Evolutionary conservation across 1,140 invertebrate species (phyloP), one percentile per base, ranked within the genome.

Genomic region (Drosophila kepulauana): DNA sequence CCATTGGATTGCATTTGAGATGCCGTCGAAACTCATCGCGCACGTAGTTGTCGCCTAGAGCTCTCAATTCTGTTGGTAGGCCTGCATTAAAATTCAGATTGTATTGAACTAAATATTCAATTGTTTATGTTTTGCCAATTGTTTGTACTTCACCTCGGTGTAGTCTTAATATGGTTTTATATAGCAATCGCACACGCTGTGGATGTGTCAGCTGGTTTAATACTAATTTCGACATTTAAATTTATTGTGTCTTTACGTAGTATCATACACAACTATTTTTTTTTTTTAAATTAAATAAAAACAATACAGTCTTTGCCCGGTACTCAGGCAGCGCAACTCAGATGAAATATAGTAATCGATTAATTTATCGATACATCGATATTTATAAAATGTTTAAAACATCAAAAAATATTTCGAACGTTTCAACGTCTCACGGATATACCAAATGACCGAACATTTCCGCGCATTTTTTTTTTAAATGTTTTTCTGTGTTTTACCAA

Each of bases 1-100:
- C 96, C 54, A 94, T 93, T 8, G 93, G 92, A 62, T 94, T 95
- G 74, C 96, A 97, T n/a, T 94, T 95, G 91, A 98, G 97, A 91
- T 99, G 97, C 54, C 96, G 93, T 80, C 95, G 95, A 92, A 99
- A 99, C 93, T 99, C 98, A 80, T 98, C 97, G 81, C 95, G 95
- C 0, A 96, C 96, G 93, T 99, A 99, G 91, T 95, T 94, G 84
- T 97, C 96, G 8, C 97, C 97, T n/a, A 97, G 71, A n/a, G 94
- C 84, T 71, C 95, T 94, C 52, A 98, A 92, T 87, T 97, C 96
- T 4, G 93, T 67, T 0, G 98, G 97, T 38, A 98, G 89, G 16
- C 97, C 92, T 92, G 13, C 2, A 16, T 8, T 16, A n/a, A 54
- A 6, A 35, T 15, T 15, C 16, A 1, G 28, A 57, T 25, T 1